Base-by-base conservation (phyloP, 2,888 invertebrate species). In the Ischnus inquisitorius region DNA sequence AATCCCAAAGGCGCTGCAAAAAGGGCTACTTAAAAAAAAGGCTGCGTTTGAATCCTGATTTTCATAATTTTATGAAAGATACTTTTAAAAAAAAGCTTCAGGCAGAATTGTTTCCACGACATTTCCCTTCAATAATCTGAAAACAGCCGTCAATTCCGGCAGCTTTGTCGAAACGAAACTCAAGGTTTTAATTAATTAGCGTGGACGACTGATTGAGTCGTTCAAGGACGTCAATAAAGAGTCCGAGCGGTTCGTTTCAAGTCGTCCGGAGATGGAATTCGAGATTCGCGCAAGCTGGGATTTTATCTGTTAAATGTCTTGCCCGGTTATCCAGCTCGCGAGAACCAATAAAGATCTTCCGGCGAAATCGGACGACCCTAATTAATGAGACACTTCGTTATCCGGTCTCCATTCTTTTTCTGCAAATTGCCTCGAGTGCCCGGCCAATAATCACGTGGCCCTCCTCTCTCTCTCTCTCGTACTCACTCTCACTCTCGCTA, bases 321-420 rank as follows among this genome's bases (percentile, higher is more conserved):
- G 16, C 60, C 60, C 43, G 41, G 64, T 82, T 82, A 78, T 78
- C 41, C 71, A 62, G 76, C 77, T 68, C 48, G 48, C 57, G 51
- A 68, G 60, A 79, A 14, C 67, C 72, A 77, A 83, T 83, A 80
- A 74, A 74, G 74, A 77, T 83, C 71, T 65, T 83, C 80, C 62
- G 22, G 19, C 12, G 19, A 34, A 79, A 79, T 72, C 76, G 79
- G 71, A 79, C 48, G 67, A 60, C 41, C 76, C 71, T 83, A 76
- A 80, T 83, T 80, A 83, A 80, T 69, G 71, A 72, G 68, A 67
- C 79, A 83, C 83, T 83, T 83, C 67, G 72, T 80, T 77, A 80
- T 80, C 60, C 60, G 19, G 51, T 41, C n/a, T 67, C 22, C 22
- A 25, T 28, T n/a, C 25, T 76, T 71, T 46, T 46, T 75, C 64